A percentile compares a stretch with the other conserved stretches of the same genome.
Conservation (phyloP, 2,888 invertebrate genomes). For the Ophion slaviceki region DNA sequence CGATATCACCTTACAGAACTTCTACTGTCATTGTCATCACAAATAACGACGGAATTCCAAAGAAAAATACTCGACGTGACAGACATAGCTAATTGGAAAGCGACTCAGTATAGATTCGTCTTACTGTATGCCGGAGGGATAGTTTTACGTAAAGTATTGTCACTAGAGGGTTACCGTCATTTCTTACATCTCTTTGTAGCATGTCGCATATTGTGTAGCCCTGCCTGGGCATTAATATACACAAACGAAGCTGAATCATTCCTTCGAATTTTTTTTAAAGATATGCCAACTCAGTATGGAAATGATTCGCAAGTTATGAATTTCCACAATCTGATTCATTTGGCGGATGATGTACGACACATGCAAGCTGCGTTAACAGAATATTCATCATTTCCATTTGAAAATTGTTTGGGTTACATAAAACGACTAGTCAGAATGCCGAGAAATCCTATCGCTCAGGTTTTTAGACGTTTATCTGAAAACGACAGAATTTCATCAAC, state of each 20-base stretch:
- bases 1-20: constrained; percentile 43
- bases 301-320: constrained; percentile 54
- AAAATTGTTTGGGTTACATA: constrained; percentile 55
- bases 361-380: constrained; percentile 48
- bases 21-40: constrained; percentile 1
- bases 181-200: constrained; percentile 55
- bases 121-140: constrained; percentile 49
- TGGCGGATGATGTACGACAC: constrained; percentile 56
- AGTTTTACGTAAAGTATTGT: constrained; percentile 23
- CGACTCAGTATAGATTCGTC: constrained; percentile 29
- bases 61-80: constrained; percentile 42
- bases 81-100: constrained; percentile 46
- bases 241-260: constrained; percentile 41
- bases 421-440: constrained; percentile 38
- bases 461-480: constrained; percentile 18
- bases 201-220: constrained; percentile 57
- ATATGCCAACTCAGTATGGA: constrained; percentile 56
- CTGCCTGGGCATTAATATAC: constrained; percentile 17
- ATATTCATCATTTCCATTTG: constrained; percentile 61
- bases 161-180: constrained; percentile 44
- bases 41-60: constrained; percentile 52
- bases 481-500: constrained; percentile 14
- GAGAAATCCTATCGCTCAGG: constrained; percentile 49
- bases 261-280: constrained; percentile 48
- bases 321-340: constrained; percentile 61